A percentile compares a stretch with the other conserved stretches of the same genome.
phyloP scores from a whole-genome alignment of 2,888 invertebrate species.

The Peribatodes rhomboidaria region DNA sequence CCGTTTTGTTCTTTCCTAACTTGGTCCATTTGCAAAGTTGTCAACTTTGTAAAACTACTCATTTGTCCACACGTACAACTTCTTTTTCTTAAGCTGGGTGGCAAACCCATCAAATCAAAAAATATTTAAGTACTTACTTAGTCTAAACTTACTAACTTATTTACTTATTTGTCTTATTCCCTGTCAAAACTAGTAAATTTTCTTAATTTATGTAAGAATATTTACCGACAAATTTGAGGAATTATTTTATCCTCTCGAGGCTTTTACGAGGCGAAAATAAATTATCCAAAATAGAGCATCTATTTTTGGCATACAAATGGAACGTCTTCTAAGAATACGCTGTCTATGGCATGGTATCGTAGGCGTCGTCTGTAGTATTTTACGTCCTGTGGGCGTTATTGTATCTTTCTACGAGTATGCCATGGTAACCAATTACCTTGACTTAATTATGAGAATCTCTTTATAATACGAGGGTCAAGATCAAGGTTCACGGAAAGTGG shows the following conservation, averaged over 20 bases:
- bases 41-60: too few relatives aligned
- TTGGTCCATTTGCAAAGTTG: too few relatives aligned
- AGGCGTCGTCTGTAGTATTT: slow-evolving; percentile 14
- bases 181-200: too few relatives aligned
- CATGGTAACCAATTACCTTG: background rate
- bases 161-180: too few relatives aligned
- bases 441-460: background rate
- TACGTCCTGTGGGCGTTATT: background rate
- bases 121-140: too few relatives aligned
- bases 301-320: slow-evolving; percentile 1
- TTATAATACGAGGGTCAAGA: background rate
- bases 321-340: background rate
- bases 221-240: too few relatives aligned
- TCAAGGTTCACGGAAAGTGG: background rate
- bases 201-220: too few relatives aligned
- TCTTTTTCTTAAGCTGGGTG: too few relatives aligned
- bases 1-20: too few relatives aligned
- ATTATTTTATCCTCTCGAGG: background rate
- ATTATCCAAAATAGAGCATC: background rate
- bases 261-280: background rate
- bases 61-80: too few relatives aligned
- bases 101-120: too few relatives aligned
- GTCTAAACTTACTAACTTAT: too few relatives aligned
- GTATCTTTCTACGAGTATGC: background rate
- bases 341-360: background rate